These are phyloP conservation scores for Mesembrinibis cayennensis DNA, from an alignment of 2,113 vertebrate species.

Conservation along the genomic window DNA sequence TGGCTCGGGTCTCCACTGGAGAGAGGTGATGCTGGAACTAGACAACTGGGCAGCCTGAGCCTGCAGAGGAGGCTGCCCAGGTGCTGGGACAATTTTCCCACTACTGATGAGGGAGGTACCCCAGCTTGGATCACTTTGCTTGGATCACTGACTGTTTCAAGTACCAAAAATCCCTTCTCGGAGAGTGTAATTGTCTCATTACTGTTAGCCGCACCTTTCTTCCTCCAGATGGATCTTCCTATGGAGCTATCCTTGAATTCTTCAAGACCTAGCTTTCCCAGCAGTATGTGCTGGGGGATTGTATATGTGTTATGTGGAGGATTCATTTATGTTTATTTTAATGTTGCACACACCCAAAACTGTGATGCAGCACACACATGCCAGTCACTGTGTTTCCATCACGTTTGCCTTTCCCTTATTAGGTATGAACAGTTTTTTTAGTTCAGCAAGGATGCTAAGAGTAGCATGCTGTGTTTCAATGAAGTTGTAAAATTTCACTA, in stretches of 20 bases:
- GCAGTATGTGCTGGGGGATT: not conserved
- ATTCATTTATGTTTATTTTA: not conserved
- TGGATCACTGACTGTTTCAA: not conserved
- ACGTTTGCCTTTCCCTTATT: not conserved
- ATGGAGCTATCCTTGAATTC: not conserved
- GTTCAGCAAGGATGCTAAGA: not conserved
- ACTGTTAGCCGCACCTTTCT: not conserved
- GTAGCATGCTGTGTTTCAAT: not conserved
- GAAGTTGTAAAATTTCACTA: not conserved
- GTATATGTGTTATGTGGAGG: not conserved
- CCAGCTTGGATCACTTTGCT: not conserved
- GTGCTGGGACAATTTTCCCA: not conserved
- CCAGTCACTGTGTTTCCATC: not conserved
- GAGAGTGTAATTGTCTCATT: not conserved
- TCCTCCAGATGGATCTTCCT: not conserved
- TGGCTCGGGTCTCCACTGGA: not conserved
- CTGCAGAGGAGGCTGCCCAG: not conserved
- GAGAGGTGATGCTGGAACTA: not conserved
- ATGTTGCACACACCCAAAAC: not conserved
- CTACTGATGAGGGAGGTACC: not conserved
- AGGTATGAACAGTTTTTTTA: not conserved
- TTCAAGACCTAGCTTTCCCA: not conserved
- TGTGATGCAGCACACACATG: not conserved
- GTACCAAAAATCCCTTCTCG: not conserved
- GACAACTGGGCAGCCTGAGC: not conserved